Base-by-base conservation (phyloP, 1,140 invertebrate genomes). In the Lethrus apterus region DNA sequence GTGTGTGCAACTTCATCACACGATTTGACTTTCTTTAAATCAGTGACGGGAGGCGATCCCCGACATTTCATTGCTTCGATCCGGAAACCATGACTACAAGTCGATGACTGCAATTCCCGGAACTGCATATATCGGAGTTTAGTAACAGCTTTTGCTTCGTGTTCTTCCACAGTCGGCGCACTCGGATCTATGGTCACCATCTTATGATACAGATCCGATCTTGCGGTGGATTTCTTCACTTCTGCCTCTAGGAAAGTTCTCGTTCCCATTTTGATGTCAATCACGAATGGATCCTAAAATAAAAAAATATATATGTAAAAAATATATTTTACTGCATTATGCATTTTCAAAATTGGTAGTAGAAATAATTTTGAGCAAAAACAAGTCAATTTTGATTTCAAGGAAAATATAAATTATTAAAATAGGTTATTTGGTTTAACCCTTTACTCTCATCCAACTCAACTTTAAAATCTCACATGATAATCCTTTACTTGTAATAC, bases 61-160 rank as follows among this genome's bases (percentile, higher is more conserved):
- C 84, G 78, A 47, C 86, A 70, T 69, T 94, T 94, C 66, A 98
- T 84, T 14, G 92, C 95, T 70, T 98, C 95, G 51, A 98, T 94
- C 50, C 95, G 72, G 64, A 98, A 98, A 1, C 93, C 94, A 52
- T 95, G 82, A 36, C 83, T 82, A 24, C 89, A 86, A 0, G 92
- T 91, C 2, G 93, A 97, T 49, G 90, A 95, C 59, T 93, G 84
- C 47, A 88, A 74, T 68, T 98, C 94, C 24, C 94, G 74, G 70
- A 96, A 98, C 62, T 90, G 84, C 90, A 95, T 95, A 68, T 96
- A 97, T 10, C 92, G 77, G 46, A 94, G 71, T 70, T 96, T 96
- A 1, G 91, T 94, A 4, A 97, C 86, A 2, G 89, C 89, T 48
- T 80, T 72, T 1, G 74, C 65, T 23, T 74, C 69, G 55, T 88